Evolutionary conservation across 2,888 invertebrate species (phyloP).

Genomic region (Drosophila gaucha): DNA sequence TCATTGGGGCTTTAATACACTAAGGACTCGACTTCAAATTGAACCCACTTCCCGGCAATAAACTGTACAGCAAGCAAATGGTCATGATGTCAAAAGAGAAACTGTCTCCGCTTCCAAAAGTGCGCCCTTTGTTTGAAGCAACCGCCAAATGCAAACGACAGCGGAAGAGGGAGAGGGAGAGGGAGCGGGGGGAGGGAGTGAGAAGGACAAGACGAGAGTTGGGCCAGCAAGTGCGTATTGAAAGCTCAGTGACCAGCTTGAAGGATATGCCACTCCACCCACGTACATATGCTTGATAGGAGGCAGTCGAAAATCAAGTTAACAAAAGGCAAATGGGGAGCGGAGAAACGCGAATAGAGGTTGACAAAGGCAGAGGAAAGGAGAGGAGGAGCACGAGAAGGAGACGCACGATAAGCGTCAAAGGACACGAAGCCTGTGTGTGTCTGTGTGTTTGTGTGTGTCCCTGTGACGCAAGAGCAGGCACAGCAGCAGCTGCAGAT

Average conservation of each 20-base stretch:
- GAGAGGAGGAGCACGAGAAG: slow-evolving; percentile 1
- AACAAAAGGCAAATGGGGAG: slow-evolving; percentile 64
- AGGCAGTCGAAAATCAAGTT: slow-evolving; percentile 63
- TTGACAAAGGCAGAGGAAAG: slow-evolving; percentile 5
- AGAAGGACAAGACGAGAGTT: neutral
- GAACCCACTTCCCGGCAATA: slow-evolving; percentile 11
- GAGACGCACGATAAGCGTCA: slow-evolving; percentile 67
- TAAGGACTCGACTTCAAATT: neutral
- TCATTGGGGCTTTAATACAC: neutral
- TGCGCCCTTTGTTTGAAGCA: slow-evolving; percentile 20
- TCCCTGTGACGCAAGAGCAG: slow-evolving; percentile 24
- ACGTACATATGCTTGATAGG: slow-evolving; percentile 49
- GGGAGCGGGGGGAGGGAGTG: neutral
- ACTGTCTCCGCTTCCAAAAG: slow-evolving; percentile 4
- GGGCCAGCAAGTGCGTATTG: slow-evolving; percentile 45
- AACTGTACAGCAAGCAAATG: slow-evolving; percentile 19
- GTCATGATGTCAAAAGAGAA: slow-evolving; percentile 14
- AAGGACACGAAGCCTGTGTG: slow-evolving; percentile 62
- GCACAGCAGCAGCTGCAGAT: slow-evolving; percentile 24
- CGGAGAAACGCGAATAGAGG: neutral
- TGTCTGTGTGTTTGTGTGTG: too few species aligned
- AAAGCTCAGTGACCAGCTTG: slow-evolving; percentile 47
- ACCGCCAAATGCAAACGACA: slow-evolving; percentile 28
- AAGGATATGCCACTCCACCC: slow-evolving; percentile 22
- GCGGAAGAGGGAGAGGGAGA: neutral